phyloP scores from a whole-genome alignment of 2,113 vertebrate species.

The Trogon surrucura region DNA sequence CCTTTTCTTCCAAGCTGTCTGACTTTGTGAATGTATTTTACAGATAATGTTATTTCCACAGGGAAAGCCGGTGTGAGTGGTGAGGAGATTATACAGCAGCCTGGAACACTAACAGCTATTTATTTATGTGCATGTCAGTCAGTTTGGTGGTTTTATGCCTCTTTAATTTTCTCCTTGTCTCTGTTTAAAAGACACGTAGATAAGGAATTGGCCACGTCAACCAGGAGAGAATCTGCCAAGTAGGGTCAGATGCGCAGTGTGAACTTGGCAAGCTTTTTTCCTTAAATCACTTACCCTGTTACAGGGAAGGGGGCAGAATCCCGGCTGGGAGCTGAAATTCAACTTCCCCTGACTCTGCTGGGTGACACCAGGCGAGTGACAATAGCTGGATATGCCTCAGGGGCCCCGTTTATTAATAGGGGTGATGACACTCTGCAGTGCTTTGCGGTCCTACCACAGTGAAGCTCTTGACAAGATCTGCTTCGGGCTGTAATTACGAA shows the following conservation, averaged over 20 bases:
- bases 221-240: not conserved
- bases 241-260: not conserved
- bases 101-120: not conserved
- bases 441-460: accelerated
- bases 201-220: not conserved
- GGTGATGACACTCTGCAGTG: not conserved
- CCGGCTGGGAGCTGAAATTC: not conserved
- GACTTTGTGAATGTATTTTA: not conserved
- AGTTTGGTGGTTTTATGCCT: not conserved
- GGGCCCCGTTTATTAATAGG: not conserved
- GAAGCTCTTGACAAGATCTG: not conserved
- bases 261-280: not conserved
- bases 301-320: not conserved
- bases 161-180: conserved; percentile 11
- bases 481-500: not conserved
- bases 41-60: not conserved
- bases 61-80: not conserved
- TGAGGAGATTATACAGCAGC: not conserved
- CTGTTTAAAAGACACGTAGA: not conserved
- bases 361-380: not conserved
- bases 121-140: not conserved
- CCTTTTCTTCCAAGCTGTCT: not conserved
- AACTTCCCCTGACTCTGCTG: not conserved
- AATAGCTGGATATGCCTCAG: not conserved
- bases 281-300: not conserved